Percentiles rank a stretch among this genome's conserved stretches.
Evolutionary conservation across 2,113 vertebrate genomes (phyloP).

Genomic region (Plecotus auritus): DNA sequence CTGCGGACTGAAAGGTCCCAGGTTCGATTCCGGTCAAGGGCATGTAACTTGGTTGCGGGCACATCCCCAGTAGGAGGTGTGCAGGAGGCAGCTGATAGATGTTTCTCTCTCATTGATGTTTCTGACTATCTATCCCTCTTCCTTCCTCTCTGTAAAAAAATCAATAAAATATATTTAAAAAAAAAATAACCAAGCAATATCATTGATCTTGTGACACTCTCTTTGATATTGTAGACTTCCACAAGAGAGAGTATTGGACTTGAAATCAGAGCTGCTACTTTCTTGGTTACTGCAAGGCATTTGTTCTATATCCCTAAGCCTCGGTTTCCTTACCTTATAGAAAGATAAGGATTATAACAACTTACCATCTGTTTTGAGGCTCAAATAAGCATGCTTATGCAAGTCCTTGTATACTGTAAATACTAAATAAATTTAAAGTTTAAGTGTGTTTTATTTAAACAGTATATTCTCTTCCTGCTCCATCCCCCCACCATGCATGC

Average conservation of each 20-base stretch:
- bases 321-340: not conserved
- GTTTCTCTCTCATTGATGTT: too few species aligned
- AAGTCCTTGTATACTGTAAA: not conserved
- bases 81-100: too few species aligned
- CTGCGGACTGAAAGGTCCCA: too few species aligned
- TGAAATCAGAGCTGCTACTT: not conserved
- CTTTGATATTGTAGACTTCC: not conserved
- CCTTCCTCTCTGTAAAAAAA: too few species aligned
- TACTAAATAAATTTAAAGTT: not conserved
- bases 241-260: not conserved
- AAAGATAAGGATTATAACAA: not conserved
- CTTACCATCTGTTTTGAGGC: not conserved
- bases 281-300: not conserved
- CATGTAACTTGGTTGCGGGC: too few species aligned
- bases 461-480: not conserved
- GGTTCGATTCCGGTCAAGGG: too few species aligned
- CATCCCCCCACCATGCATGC: not conserved
- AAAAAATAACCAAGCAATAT: not conserved
- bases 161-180: too few species aligned
- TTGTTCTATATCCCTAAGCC: not conserved
- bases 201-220: not conserved
- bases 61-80: too few species aligned
- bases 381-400: not conserved
- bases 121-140: too few species aligned
- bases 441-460: conserved; percentile 8